A percentile compares a stretch with the other conserved stretches of the same genome.
phyloP scores from a whole-genome alignment of 2,113 vertebrate genomes.

The Gallinago undulata region DNA sequence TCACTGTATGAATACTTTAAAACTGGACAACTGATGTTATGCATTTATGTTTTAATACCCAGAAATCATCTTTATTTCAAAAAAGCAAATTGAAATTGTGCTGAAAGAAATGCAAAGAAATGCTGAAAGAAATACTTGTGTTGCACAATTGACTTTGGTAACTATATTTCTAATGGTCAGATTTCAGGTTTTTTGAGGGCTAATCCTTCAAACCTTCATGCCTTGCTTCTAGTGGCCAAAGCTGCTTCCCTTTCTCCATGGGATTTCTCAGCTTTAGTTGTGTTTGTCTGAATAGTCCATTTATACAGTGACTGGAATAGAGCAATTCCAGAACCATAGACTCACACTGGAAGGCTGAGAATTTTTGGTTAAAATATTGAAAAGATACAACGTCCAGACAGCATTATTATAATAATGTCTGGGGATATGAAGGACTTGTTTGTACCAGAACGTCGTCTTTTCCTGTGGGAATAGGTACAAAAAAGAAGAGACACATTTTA shows the following conservation, averaged over 20 bases:
- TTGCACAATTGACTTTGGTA: not conserved
- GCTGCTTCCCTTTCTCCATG: not conserved
- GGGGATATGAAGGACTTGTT: not conserved
- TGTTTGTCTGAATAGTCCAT: not conserved
- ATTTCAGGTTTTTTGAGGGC: not conserved
- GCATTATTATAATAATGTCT: not conserved
- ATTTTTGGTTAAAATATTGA: not conserved
- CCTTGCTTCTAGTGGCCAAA: not conserved
- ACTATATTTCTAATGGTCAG: not conserved
- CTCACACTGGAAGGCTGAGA: not conserved
- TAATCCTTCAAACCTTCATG: not conserved
- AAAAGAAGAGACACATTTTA: not conserved
- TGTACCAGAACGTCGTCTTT: not conserved
- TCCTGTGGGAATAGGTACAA: not conserved
- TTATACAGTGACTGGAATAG: not conserved
- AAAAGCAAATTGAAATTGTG: not conserved
- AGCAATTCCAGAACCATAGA: not conserved
- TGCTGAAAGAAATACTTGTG: not conserved
- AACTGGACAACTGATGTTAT: not conserved
- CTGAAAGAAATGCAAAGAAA: not conserved
- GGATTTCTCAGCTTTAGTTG: not conserved
- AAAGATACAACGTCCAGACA: not conserved
- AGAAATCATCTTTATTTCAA: not conserved
- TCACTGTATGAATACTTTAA: not conserved
- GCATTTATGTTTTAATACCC: not conserved